A percentile compares a stretch with the other conserved stretches of the same genome.
Conservation (phyloP, 2,888 invertebrate species). For the Ectemnius continuus region DNA sequence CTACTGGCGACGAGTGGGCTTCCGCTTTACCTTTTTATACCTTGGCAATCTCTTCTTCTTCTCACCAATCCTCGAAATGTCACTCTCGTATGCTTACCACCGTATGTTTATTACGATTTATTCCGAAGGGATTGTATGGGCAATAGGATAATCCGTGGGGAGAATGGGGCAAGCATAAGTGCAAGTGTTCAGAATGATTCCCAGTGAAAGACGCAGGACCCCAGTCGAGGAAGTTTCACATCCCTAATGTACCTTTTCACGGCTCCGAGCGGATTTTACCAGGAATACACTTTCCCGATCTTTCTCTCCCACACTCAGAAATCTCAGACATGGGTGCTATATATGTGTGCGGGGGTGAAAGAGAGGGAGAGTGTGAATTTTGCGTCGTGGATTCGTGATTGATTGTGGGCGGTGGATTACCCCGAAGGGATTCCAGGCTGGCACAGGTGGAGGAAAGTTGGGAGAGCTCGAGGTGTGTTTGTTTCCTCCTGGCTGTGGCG, state of each 20-base stretch:
- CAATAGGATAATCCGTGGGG: too few relatives aligned
- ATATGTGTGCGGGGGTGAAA: too few relatives aligned
- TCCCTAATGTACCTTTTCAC: slow-evolving; percentile 14
- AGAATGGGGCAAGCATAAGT: not conserved
- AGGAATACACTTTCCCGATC: not conserved
- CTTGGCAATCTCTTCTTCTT: slow-evolving; percentile 13
- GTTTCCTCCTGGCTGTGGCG: slow-evolving; percentile 4
- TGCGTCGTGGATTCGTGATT: slow-evolving; percentile 57
- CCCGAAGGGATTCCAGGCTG: slow-evolving; percentile 40
- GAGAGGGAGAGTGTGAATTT: slow-evolving; percentile 19
- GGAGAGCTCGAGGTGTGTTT: slow-evolving; percentile 34
- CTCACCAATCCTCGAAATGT: not conserved
- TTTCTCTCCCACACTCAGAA: slow-evolving; percentile 42
- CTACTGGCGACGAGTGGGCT: slow-evolving; percentile 3
- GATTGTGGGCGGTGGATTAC: slow-evolving; percentile 60
- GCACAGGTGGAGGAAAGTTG: slow-evolving; percentile 31
- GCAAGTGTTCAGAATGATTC: not conserved
- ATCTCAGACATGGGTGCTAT: slow-evolving; percentile 39
- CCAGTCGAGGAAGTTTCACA: not conserved
- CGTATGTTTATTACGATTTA: not conserved
- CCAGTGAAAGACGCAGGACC: not conserved
- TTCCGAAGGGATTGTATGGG: too few relatives aligned
- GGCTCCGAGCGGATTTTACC: slow-evolving; percentile 16
- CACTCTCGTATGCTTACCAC: not conserved
- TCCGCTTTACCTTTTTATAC: slow-evolving; percentile 13